phyloP scores from a whole-genome alignment of 1,140 invertebrate species.

The Lordiphosa collinella region DNA sequence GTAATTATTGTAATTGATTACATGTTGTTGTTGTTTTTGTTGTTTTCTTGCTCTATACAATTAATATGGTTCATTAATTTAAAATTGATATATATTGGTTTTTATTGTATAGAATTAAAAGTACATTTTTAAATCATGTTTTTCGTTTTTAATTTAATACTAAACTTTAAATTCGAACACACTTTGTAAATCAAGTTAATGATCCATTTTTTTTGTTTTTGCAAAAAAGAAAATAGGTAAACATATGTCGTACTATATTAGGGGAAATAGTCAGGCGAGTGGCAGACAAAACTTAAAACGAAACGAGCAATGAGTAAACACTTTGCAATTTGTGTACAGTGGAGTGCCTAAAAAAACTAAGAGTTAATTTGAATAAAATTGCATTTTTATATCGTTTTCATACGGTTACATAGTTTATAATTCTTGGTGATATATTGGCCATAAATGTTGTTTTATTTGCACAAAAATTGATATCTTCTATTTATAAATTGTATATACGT shows the following conservation, averaged over 20 bases:
- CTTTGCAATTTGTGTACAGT: constrained; percentile 68
- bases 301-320: constrained; percentile 67
- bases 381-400: constrained; percentile 38
- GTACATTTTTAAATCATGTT: constrained; percentile 33
- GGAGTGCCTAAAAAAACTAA: constrained; percentile 53
- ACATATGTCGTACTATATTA: constrained; percentile 27
- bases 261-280: constrained; percentile 36
- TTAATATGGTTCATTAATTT: constrained; percentile 69
- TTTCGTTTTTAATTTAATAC: constrained; percentile 50
- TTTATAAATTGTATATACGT: constrained; percentile 18
- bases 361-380: constrained; percentile 61
- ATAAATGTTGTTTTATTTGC: constrained; percentile 39
- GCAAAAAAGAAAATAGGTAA: constrained; percentile 34
- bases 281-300: constrained; percentile 63
- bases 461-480: constrained; percentile 14
- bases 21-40: constrained; percentile 44
- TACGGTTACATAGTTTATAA: constrained; percentile 57
- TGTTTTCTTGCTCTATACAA: constrained; percentile 52
- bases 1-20: constrained; percentile 71
- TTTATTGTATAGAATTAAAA: constrained; percentile 53
- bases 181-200: constrained; percentile 61
- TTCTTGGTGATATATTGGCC: constrained; percentile 63
- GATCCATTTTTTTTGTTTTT: constrained; percentile 32
- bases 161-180: constrained; percentile 76
- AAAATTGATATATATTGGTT: constrained; percentile 68